A percentile compares a stretch with the other conserved stretches of the same genome.
Conservation (phyloP, 2,888 invertebrate species). For the Rhagonycha lutea region DNA sequence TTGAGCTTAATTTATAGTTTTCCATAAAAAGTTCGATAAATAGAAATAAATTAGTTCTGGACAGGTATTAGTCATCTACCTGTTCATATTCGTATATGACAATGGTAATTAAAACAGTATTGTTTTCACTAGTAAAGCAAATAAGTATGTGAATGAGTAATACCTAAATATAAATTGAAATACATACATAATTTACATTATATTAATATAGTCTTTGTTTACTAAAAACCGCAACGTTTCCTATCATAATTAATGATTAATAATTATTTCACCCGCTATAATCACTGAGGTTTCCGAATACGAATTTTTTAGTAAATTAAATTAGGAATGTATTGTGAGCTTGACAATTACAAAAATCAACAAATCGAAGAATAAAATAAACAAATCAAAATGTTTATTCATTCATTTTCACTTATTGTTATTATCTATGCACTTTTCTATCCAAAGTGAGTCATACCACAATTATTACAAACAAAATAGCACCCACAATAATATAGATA, state of each 20-base stretch:
- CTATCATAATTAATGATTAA: background rate
- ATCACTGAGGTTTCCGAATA: background rate
- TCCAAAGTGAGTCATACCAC: background rate
- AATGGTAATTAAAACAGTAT: conserved; percentile 16
- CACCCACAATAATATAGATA: background rate
- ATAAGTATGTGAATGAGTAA: conserved; percentile 11
- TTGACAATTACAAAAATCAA: background rate
- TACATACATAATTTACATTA: background rate
- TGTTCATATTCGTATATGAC: conserved; percentile 1
- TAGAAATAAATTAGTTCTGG: background rate
- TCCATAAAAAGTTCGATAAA: background rate
- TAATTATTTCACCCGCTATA: background rate
- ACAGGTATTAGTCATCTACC: conserved; percentile 16
- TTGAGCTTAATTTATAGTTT: background rate
- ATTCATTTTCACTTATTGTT: background rate
- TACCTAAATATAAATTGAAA: conserved; percentile 15
- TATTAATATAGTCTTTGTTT: background rate
- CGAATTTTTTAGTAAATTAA: background rate
- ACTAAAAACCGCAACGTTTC: background rate
- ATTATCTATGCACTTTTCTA: background rate
- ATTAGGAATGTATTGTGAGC: background rate
- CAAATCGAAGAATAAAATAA: background rate
- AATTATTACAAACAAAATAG: background rate
- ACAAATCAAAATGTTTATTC: background rate
- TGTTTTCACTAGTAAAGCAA: conserved; percentile 16